These are phyloP conservation scores for Euschistus heros DNA, from an alignment of 1,140 invertebrate species.

Conservation along the genomic window DNA sequence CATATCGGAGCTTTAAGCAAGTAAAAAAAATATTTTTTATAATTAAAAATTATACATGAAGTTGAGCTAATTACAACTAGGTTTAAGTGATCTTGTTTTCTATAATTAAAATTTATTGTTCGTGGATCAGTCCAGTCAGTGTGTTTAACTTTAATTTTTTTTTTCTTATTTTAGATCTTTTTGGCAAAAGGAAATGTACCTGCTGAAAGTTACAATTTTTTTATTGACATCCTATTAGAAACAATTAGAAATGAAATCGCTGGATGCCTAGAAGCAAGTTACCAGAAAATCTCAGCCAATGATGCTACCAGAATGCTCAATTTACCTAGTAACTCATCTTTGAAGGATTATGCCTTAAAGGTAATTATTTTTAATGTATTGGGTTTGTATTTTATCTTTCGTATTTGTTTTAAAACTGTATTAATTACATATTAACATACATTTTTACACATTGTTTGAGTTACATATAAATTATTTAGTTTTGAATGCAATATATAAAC, in stretches of 20 bases:
- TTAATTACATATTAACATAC: too few relatives aligned
- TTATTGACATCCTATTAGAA: constrained; percentile 92
- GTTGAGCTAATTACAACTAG: too few relatives aligned
- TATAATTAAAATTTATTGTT: too few relatives aligned
- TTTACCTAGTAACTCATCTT: constrained; percentile 60
- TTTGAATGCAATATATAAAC: too few relatives aligned
- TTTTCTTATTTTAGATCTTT: constrained; percentile 51
- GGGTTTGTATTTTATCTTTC: too few relatives aligned
- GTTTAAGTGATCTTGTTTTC: too few relatives aligned
- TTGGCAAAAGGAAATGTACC: constrained; percentile 89
- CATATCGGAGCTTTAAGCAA: too few relatives aligned
- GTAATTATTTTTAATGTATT: constrained; percentile 34
- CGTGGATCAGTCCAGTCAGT: background rate
- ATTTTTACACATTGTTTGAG: too few relatives aligned
- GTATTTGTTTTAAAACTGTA: too few relatives aligned
- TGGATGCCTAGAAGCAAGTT: constrained; percentile 91
- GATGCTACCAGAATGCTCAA: constrained; percentile 88
- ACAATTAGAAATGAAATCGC: constrained; percentile 95
- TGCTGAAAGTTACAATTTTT: constrained; percentile 88
- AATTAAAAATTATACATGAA: too few relatives aligned
- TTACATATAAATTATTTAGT: too few relatives aligned
- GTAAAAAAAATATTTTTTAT: too few relatives aligned
- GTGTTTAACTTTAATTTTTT: background rate
- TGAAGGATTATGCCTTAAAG: constrained; percentile 70
- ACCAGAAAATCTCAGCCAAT: constrained; percentile 74